Conservation (phyloP, 2,888 invertebrate genomes). For the Lottia gigantea region DNA sequence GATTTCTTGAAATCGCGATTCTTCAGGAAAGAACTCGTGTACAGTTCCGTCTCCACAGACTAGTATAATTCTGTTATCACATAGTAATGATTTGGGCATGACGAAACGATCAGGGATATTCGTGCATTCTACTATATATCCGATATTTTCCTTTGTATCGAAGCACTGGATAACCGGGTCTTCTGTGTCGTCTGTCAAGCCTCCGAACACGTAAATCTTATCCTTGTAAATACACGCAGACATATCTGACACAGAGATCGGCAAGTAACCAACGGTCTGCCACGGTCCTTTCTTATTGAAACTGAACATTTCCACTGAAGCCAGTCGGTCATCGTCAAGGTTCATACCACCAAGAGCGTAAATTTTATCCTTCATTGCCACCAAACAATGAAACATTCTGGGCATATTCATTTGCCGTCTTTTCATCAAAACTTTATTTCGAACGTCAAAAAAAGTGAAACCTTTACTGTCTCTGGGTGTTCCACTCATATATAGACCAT, state of each 20-base stretch:
- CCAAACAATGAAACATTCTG: slow-evolving; percentile 1
- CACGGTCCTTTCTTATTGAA: background rate
- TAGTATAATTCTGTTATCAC: background rate
- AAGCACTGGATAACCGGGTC: background rate
- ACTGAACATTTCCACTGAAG: background rate
- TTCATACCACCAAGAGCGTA: background rate
- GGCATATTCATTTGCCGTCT: background rate
- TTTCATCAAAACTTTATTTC: background rate
- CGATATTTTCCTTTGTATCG: background rate
- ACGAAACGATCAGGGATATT: background rate
- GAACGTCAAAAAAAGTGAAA: background rate
- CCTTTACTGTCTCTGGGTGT: background rate
- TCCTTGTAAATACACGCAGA: background rate
- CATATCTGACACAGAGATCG: background rate
- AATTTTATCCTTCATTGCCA: background rate
- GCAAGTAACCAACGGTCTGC: background rate
- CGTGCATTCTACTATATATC: background rate
- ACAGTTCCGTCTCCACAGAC: background rate
- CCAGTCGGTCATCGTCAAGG: background rate
- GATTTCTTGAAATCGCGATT: background rate
- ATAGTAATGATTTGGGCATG: background rate
- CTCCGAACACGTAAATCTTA: background rate
- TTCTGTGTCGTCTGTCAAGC: background rate
- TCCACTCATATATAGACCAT: background rate
- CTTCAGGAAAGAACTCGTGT: background rate